Evolutionary conservation across 2,888 invertebrate species (phyloP), one percentile per base, ranked within the genome.

Genomic region (Thera obeliscata): DNA sequence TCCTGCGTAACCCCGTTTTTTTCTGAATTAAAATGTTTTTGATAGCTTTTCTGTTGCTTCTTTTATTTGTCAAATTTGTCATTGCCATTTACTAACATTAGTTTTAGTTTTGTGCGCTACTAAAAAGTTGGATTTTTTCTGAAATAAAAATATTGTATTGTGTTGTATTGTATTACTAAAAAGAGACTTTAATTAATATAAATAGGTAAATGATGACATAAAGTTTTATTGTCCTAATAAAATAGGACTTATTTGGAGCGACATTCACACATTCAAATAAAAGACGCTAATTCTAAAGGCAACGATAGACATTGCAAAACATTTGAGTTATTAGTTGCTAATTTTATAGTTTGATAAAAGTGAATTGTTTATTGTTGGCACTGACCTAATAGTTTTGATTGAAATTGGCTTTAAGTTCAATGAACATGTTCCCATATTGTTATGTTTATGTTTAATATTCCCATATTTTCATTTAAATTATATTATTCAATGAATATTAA

Each of bases 241-340:
- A 55, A 48, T n/a, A 55, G 22, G 36, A 9, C 54, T 7, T 36
- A 52, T 61, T 55, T 46, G 55, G 61, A 61, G 55, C 46, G 46
- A 12, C 46, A 36, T 55, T n/a, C 54, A 33, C 43, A 33, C 43
- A 35, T 54, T 6, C 9, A 36, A n/a, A 43, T 9, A 22, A 50
- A 50, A 61, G 43, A 46, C 38, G 62, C 56, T 56, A 62, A 56
- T 56, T 33, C 12, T 49, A 33, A 33, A 62, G 36, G 12, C 22
- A 41, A 62, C 38, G 49, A 8, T 62, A 56, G 62, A 62, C 46
- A 3, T 62, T 62, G 38, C 62, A 5, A 48, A 62, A 61, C 33
- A 12, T 49, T 35, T 35, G 58, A 48, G 36, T 59, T 38, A 12
- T 43, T 52, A 7, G 2, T 43, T 61, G 54, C 61, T 4, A 61